A percentile compares a stretch with the other conserved stretches of the same genome.
phyloP scores from a whole-genome alignment of 2,797 vertebrate species.

The Eulemur coronatus region DNA sequence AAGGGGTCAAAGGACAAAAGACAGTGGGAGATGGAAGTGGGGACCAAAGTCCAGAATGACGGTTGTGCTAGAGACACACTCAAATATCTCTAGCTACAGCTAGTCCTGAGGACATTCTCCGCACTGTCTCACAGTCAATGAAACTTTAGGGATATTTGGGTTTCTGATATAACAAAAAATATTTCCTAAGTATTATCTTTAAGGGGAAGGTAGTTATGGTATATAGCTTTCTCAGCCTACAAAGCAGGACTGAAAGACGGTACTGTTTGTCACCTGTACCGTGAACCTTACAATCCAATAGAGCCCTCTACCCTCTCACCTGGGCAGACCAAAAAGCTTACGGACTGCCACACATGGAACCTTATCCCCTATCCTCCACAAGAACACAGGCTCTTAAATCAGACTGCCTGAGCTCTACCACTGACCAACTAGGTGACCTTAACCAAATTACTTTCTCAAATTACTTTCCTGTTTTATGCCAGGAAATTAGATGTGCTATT shows the following conservation, averaged over 20 bases:
- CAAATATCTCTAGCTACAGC: not conserved
- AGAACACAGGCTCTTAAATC: not conserved
- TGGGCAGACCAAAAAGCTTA: not conserved
- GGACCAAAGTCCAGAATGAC: not conserved
- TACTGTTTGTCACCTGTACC: not conserved
- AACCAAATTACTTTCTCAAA: not conserved
- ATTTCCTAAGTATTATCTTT: not conserved
- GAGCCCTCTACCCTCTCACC: not conserved
- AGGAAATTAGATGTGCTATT: not conserved
- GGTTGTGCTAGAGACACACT: not conserved
- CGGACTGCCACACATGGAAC: not conserved
- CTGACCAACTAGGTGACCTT: not conserved
- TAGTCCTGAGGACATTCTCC: not conserved
- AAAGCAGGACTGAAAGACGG: not conserved
- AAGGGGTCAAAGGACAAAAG: slow-evolving; percentile 24
- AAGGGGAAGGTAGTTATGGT: not conserved
- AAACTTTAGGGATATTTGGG: not conserved
- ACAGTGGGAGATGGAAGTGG: not conserved
- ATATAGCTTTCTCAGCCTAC: not conserved
- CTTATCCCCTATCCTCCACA: not conserved
- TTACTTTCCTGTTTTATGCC: not conserved
- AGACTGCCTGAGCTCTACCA: not conserved
- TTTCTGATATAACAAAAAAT: not conserved
- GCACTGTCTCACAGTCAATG: not conserved
- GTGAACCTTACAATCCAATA: not conserved